Percentiles rank a stretch among this genome's conserved stretches.
Conservation (phyloP, 2,888 invertebrate genomes). For the Pseudanteris insignis region DNA sequence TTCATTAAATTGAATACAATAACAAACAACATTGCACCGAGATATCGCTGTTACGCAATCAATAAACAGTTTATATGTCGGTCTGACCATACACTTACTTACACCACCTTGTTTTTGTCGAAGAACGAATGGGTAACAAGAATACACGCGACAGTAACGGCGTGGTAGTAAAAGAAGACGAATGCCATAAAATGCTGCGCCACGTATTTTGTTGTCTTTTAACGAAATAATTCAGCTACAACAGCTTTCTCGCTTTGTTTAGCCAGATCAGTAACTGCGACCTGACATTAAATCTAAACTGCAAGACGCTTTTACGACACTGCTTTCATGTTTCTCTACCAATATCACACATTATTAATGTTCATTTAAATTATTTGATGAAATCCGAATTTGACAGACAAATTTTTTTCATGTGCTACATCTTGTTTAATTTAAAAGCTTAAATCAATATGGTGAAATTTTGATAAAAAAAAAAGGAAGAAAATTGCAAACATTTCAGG, state of each 20-base stretch:
- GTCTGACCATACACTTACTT: background rate
- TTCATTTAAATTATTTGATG: background rate
- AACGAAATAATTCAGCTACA: conserved; percentile 20
- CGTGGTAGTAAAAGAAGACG: conserved; percentile 19
- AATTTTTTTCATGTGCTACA: no score
- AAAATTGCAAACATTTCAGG: no score
- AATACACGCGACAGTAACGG: conserved; percentile 10
- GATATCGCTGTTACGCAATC: no score
- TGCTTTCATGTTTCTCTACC: background rate
- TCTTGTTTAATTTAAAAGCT: no score
- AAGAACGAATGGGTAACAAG: conserved; percentile 2
- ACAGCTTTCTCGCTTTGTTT: conserved; percentile 12
- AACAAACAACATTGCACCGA: no score
- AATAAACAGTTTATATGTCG: no score
- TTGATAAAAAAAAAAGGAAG: background rate
- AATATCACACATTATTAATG: background rate
- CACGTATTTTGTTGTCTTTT: conserved; percentile 10
- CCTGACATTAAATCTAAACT: conserved; percentile 15
- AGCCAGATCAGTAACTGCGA: conserved; percentile 13
- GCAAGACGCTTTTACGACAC: conserved; percentile 11
- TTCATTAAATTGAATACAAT: no score
- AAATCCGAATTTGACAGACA: no score
- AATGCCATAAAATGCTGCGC: conserved; percentile 16
- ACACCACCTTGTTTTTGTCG: background rate
- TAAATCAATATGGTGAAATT: no score